phyloP scores from a whole-genome alignment of 2,797 vertebrate genomes.

The Rhadinocentrus ornatus region DNA sequence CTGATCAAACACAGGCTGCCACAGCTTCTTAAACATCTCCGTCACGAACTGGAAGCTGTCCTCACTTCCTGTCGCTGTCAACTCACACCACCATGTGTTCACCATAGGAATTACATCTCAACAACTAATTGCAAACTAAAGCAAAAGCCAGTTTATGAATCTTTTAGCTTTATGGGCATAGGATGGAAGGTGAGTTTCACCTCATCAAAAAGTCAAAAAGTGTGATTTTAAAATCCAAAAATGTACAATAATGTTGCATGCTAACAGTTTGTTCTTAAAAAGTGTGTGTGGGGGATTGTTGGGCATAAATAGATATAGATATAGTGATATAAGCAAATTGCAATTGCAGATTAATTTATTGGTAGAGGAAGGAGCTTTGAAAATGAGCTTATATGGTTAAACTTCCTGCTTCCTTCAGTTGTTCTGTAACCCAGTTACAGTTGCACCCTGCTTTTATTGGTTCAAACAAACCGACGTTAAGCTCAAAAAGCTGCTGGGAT shows the following conservation, averaged over 20 bases:
- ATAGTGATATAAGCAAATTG: no score
- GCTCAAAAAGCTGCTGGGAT: neutral
- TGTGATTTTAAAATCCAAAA: neutral
- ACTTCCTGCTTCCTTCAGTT: neutral
- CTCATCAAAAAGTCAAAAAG: neutral
- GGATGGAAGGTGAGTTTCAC: neutral
- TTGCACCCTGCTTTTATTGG: slow-evolving; percentile 14
- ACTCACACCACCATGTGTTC: slow-evolving; percentile 25
- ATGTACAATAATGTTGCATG: no score
- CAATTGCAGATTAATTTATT: no score
- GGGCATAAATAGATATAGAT: no score
- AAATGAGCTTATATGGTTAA: neutral
- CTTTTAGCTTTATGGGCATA: neutral
- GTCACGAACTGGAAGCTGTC: neutral
- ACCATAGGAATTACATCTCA: neutral
- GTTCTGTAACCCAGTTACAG: slow-evolving; percentile 12
- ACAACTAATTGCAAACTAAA: neutral
- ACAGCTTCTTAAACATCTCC: neutral
- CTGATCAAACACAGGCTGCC: slow-evolving; percentile 15
- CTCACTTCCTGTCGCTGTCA: neutral
- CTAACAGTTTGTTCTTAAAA: no score
- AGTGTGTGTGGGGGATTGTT: no score
- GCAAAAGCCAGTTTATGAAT: no score
- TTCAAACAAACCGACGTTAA: slow-evolving; percentile 28
- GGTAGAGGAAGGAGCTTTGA: neutral